Evolutionary conservation across 2,113 vertebrate genomes (phyloP), one percentile per base, ranked within the genome.

Genomic region (Microtus richardsoni): DNA sequence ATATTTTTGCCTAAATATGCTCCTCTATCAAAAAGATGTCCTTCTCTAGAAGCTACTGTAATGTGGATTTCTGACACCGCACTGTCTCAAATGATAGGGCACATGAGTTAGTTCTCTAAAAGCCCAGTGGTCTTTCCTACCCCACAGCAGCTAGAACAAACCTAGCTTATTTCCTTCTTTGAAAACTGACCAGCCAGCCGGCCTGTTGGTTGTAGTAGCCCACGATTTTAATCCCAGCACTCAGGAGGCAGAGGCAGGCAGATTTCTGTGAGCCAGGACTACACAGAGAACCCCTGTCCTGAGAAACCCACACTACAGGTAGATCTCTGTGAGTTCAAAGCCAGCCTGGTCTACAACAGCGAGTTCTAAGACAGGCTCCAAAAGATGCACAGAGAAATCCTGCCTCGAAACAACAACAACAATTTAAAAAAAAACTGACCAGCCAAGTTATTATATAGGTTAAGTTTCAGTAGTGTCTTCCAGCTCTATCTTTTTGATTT

Each of bases 111-210:
- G 33, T 70, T 52, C 64, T 52, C 36, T 22, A 87, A 68, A 52
- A 89, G 60, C 77, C 39, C 47, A 74, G 62, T 83, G 87, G 66
- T 68, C 88, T 28, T 83, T 88, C 30, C 30, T 24, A 92, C 33
- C 19, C 11, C 21, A 60, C 41, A 89, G 28, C 1, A 3, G 36
- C 79, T 75, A 95, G 14, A 93, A 92, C 21, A 96, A 70, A 90
- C n/a, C 58, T 54, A 54, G 89, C 60, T 93, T 95, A 74, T n/a
- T 91, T 90, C 66, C 71, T 90, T 93, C 79, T 90, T 96, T 94
- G 60, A 36, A 68, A 68, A 91, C 92, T 88, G 70, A 71, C 36
- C 36, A 71, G 70, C 17, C 17, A 71, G 70, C 70, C 36, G 5
- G 54, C 19, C 54, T 66, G 54, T 58, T 68, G 36, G 68, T 71